Evolutionary conservation across 1,140 invertebrate genomes (phyloP).

Genomic region (Nasonia giraulti): DNA sequence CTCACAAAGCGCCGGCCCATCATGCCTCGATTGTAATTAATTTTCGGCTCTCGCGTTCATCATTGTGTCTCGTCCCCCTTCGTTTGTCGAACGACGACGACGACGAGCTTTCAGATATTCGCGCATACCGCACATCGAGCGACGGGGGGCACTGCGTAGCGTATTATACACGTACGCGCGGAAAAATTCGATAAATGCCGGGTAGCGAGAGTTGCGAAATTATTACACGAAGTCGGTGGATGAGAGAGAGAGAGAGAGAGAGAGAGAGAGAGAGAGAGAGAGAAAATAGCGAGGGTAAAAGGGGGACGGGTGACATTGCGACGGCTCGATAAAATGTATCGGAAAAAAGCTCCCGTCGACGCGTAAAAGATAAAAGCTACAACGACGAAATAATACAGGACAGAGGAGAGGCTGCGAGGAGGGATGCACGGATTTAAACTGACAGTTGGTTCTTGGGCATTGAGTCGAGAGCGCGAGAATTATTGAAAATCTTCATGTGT

Average conservation of each 20-base stretch:
- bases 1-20: slow-evolving; percentile 41
- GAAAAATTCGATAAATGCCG: slow-evolving; percentile 29
- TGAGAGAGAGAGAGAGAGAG: neutral
- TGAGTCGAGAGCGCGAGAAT: too few relatives aligned
- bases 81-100: neutral
- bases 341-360: neutral
- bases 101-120: slow-evolving; percentile 9
- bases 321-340: neutral
- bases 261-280: too few relatives aligned
- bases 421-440: slow-evolving; percentile 24
- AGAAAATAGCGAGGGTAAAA: neutral
- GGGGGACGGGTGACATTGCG: neutral
- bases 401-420: neutral
- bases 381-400: slow-evolving; percentile 24
- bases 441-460: slow-evolving; percentile 11
- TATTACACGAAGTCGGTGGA: neutral
- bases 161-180: neutral
- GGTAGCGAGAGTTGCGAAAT: neutral
- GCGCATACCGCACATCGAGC: neutral
- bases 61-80: neutral
- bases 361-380: slow-evolving; percentile 21
- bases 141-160: too few relatives aligned
- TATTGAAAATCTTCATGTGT: slow-evolving; percentile 50
- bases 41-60: slow-evolving; percentile 29
- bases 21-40: slow-evolving; percentile 48